Conservation (phyloP, 2,797 vertebrate species). For the Cossypha dichroa region DNA sequence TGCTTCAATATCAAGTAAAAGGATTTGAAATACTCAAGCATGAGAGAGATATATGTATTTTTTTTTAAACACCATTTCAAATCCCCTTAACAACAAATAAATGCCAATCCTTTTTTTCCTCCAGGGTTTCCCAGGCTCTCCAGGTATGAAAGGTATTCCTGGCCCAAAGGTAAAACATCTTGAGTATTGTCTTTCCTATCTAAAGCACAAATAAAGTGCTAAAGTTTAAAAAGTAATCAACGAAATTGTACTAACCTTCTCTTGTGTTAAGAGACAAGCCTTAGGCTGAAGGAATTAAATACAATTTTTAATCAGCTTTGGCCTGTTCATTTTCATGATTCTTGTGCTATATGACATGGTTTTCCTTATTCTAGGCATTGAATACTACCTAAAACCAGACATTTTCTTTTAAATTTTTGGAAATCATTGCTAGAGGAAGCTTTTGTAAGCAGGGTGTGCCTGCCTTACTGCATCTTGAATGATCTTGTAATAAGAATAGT, state of each 20-base stretch:
- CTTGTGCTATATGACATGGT: neutral
- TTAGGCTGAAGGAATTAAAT: neutral
- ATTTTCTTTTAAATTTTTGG: neutral
- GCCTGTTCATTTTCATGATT: neutral
- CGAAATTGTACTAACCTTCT: neutral
- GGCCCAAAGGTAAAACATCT: conserved; percentile 86
- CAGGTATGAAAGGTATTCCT: conserved; percentile 86
- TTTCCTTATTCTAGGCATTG: neutral
- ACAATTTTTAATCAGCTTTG: neutral
- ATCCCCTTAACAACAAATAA: neutral
- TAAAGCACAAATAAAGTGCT: neutral
- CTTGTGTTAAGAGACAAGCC: neutral
- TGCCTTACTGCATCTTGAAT: neutral
- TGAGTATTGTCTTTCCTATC: neutral
- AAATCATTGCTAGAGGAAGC: neutral
- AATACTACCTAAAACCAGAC: neutral
- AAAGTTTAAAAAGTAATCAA: neutral
- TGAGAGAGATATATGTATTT: neutral
- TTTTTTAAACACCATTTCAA: neutral
- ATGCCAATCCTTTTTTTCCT: neutral
- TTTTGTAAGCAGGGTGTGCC: neutral
- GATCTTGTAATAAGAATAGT: neutral
- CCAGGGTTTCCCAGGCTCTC: conserved; percentile 90
- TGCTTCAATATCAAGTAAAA: neutral
- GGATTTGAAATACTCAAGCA: neutral